Evolutionary conservation across 2,797 vertebrate species (phyloP).

Genomic region (Tenualosa ilisha): DNA sequence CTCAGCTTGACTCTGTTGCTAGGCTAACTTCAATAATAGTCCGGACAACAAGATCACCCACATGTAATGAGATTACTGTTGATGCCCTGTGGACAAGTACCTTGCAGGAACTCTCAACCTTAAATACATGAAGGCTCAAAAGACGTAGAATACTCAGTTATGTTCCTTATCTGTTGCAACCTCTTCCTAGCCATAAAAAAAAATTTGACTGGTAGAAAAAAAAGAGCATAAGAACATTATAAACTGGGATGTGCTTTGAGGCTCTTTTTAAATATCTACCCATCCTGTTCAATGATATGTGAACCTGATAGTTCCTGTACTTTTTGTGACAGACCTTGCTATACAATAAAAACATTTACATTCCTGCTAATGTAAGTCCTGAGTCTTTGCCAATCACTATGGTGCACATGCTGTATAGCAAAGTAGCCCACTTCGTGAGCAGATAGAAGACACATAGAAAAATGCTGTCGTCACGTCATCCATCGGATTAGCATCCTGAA

Average conservation of each 20-base stretch:
- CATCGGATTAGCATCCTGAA: background rate
- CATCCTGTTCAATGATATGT: background rate
- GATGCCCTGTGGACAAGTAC: background rate
- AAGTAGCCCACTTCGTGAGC: background rate
- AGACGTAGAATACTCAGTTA: background rate
- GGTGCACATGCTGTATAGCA: background rate
- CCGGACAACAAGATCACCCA: background rate
- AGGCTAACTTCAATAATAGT: background rate
- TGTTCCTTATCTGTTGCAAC: background rate
- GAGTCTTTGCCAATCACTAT: too few species aligned
- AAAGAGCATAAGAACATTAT: background rate
- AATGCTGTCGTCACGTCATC: background rate
- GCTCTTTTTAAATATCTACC: background rate
- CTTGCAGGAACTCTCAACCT: background rate
- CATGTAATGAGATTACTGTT: background rate
- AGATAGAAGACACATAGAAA: background rate
- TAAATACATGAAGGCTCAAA: background rate
- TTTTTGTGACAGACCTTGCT: too few species aligned
- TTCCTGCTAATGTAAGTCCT: too few species aligned
- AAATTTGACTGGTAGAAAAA: background rate
- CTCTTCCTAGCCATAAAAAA: background rate
- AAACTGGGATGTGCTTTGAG: background rate
- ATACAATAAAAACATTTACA: too few species aligned
- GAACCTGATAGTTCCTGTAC: too few species aligned
- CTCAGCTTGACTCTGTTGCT: background rate